These are phyloP conservation scores for Drosophila flavopinicola DNA, from an alignment of 2,888 invertebrate species.

Conservation along the genomic window DNA sequence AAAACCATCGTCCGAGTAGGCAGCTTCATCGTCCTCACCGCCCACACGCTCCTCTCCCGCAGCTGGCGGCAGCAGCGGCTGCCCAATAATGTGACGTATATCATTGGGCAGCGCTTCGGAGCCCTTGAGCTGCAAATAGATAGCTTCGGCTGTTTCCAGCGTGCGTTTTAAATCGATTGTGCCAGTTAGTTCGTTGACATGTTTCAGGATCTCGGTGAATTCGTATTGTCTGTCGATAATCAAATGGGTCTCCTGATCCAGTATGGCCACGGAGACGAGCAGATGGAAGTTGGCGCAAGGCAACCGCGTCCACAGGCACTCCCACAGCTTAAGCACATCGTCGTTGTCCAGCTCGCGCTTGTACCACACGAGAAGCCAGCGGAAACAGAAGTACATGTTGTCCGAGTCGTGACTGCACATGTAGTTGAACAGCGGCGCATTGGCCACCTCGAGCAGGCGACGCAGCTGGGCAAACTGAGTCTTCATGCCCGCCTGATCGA, in stretches of 20 bases:
- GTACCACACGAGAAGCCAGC: conserved; percentile 98
- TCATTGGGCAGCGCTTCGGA: conserved; percentile 89
- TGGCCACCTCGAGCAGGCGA: conserved; percentile 91
- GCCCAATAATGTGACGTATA: conserved; percentile 89
- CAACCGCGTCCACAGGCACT: conserved; percentile 97
- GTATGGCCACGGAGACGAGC: conserved; percentile 95
- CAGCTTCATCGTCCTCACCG: conserved; percentile 65
- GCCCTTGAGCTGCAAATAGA: conserved; percentile 93
- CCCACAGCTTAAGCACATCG: conserved; percentile 97
- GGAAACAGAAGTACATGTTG: conserved; percentile 99
- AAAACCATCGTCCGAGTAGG: conserved; percentile 83
- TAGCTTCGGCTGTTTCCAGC: conserved; percentile 94
- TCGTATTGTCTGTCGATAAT: conserved; percentile 97
- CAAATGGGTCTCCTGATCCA: conserved; percentile 93
- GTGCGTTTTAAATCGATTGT: conserved; percentile 93
- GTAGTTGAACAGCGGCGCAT: conserved; percentile 94
- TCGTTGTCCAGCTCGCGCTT: conserved; percentile 95
- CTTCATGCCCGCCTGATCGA: conserved; percentile 98
- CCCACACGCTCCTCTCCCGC: conserved; percentile 36
- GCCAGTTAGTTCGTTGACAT: conserved; percentile 97
- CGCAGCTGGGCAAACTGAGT: conserved; percentile 94
- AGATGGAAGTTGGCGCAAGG: conserved; percentile 98
- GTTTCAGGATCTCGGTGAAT: conserved; percentile 97
- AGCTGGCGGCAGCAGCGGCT: conserved; percentile 80
- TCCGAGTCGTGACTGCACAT: conserved; percentile 88